Evolutionary conservation across 2,888 invertebrate genomes (phyloP).

Genomic region (Galeopsomyia nigrocyanea): DNA sequence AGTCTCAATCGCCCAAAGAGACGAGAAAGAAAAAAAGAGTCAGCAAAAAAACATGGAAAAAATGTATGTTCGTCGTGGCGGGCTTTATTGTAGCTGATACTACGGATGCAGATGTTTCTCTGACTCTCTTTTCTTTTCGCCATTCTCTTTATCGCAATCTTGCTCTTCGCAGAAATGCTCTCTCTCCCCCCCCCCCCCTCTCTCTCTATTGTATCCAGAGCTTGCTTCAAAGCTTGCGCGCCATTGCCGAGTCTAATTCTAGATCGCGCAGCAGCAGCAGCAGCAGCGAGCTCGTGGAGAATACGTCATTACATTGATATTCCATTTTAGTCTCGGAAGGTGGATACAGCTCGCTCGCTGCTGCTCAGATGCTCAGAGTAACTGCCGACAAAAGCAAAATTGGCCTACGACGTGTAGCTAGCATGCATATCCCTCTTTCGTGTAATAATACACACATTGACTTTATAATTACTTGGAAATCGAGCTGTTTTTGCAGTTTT

Average conservation of each 20-base stretch:
- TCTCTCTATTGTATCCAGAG: no score
- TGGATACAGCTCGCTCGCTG: not conserved
- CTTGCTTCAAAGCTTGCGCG: conserved; percentile 15
- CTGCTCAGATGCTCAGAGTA: not conserved
- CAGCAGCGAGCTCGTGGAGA: conserved; percentile 6
- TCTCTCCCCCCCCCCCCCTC: no score
- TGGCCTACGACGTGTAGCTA: conserved; percentile 15
- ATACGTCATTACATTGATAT: conserved; percentile 36
- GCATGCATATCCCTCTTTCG: not conserved
- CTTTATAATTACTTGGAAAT: conserved; percentile 14
- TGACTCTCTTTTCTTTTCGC: not conserved
- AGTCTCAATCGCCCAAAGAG: no score
- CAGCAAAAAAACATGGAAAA: no score
- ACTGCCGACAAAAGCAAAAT: conserved; percentile 32
- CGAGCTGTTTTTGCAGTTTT: not conserved
- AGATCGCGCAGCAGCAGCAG: not conserved
- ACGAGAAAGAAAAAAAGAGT: no score
- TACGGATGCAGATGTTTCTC: not conserved
- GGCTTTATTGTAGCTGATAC: no score
- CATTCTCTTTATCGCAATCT: conserved; percentile 12
- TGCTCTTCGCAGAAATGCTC: conserved; percentile 5
- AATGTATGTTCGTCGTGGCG: no score
- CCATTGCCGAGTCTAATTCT: no score
- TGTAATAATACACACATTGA: not conserved
- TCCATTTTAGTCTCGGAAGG: conserved; percentile 28